These are phyloP conservation scores for Pelecanus crispus DNA, from an alignment of 2,113 vertebrate species.

Conservation along the genomic window DNA sequence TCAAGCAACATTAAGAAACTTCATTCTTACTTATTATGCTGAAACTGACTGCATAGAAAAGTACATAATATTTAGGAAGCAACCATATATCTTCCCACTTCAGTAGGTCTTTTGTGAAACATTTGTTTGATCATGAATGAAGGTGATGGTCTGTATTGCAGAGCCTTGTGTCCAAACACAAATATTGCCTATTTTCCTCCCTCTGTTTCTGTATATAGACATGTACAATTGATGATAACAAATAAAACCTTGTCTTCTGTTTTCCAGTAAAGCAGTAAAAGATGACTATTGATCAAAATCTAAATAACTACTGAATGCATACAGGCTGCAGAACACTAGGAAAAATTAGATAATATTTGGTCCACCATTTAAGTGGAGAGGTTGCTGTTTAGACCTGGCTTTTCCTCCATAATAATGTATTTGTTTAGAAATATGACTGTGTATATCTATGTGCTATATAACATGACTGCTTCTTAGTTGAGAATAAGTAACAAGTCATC, in stretches of 20 bases:
- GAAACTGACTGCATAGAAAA: neutral
- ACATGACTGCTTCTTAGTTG: neutral
- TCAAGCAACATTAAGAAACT: constrained; percentile 1
- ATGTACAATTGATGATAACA: neutral
- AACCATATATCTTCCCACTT: neutral
- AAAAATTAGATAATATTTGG: neutral
- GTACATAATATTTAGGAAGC: neutral
- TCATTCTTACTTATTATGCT: neutral
- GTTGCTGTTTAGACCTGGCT: neutral
- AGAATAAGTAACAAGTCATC: neutral
- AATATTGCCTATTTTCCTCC: neutral
- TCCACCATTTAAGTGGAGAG: neutral
- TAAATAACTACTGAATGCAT: neutral
- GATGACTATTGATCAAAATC: neutral
- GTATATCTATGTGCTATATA: neutral
- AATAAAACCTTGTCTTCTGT: neutral
- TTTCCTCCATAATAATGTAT: neutral
- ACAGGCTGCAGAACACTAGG: neutral
- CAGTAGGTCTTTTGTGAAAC: neutral
- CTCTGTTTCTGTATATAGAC: neutral
- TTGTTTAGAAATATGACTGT: neutral
- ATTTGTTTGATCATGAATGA: neutral
- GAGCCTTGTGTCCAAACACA: neutral
- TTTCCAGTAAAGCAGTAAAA: neutral
- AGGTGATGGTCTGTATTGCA: neutral